Conservation (phyloP, 2,888 invertebrate genomes). For the Elysia crispata region DNA sequence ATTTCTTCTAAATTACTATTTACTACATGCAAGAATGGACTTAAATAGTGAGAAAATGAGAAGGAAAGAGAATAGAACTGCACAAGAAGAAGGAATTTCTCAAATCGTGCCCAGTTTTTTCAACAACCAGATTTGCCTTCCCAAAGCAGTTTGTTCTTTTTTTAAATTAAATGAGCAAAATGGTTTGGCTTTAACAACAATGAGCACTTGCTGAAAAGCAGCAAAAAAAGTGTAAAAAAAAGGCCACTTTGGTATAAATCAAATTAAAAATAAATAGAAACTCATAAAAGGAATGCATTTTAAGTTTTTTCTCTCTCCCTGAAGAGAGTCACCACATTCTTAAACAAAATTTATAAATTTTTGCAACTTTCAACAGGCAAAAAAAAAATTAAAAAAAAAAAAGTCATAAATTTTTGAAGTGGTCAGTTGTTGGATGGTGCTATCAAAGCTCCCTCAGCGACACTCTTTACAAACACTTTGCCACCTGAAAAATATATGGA, state of each 20-base stretch:
- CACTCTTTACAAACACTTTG: slow-evolving; percentile 57
- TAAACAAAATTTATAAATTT: not conserved
- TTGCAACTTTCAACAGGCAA: not conserved
- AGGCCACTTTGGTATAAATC: not conserved
- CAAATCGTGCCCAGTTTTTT: too few relatives aligned
- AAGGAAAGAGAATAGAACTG: too few relatives aligned
- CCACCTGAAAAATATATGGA: slow-evolving; percentile 53
- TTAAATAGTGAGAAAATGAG: too few relatives aligned
- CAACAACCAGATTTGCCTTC: too few relatives aligned
- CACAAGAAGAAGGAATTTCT: too few relatives aligned
- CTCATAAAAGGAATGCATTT: too few relatives aligned
- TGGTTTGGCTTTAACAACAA: not conserved
- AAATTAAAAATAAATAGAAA: too few relatives aligned
- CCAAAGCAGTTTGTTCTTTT: too few relatives aligned
- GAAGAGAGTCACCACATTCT: too few relatives aligned
- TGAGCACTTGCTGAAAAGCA: not conserved
- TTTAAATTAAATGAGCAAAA: not conserved
- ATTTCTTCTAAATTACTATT: too few relatives aligned
- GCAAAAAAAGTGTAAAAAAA: not conserved
- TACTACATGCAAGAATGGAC: too few relatives aligned
- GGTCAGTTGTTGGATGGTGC: not conserved
- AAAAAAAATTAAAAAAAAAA: not conserved
- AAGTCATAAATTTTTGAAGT: not conserved
- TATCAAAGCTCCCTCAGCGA: slow-evolving; percentile 50
- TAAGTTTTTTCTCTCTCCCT: too few relatives aligned